phyloP scores from a whole-genome alignment of 2,797 vertebrate genomes.

The Helostoma temminkii region DNA sequence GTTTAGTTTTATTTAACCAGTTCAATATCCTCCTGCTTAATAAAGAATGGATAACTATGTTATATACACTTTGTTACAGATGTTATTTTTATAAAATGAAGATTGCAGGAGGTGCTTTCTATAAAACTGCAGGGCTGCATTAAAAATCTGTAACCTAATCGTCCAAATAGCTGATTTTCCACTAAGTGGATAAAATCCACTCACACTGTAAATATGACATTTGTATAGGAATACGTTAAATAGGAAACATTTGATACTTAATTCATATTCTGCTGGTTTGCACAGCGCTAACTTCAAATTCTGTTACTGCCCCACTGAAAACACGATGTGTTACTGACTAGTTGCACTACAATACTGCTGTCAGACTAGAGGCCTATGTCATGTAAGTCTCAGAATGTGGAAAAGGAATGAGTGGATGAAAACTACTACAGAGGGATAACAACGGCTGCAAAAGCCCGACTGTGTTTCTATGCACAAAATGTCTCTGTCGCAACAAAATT shows the following conservation, averaged over 20 bases:
- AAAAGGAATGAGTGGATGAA: conserved; percentile 4
- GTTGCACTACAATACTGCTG: conserved; percentile 33
- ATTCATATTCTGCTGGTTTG: conserved; percentile 4
- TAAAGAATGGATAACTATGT: not conserved
- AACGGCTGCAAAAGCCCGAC: conserved; percentile 14
- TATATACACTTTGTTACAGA: conserved; percentile 8
- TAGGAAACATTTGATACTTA: not conserved
- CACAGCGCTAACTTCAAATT: not conserved
- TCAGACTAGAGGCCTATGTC: conserved; percentile 33
- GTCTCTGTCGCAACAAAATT: conserved; percentile 23
- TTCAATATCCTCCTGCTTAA: conserved; percentile 1
- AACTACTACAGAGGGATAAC: conserved; percentile 3
- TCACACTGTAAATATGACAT: not conserved
- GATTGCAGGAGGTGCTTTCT: conserved; percentile 17
- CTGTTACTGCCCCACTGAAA: conserved; percentile 5
- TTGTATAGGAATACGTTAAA: conserved; percentile 3
- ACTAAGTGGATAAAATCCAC: not conserved
- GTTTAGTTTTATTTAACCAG: not conserved
- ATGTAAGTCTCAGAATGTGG: conserved; percentile 3
- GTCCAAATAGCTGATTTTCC: not conserved
- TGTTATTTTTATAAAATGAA: conserved; percentile 15
- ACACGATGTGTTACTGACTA: not conserved
- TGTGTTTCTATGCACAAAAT: conserved; percentile 39
- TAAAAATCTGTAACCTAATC: not conserved
- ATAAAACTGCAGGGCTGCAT: not conserved